phyloP scores from a whole-genome alignment of 1,140 invertebrate species.

The Apocrypta bakeri region DNA sequence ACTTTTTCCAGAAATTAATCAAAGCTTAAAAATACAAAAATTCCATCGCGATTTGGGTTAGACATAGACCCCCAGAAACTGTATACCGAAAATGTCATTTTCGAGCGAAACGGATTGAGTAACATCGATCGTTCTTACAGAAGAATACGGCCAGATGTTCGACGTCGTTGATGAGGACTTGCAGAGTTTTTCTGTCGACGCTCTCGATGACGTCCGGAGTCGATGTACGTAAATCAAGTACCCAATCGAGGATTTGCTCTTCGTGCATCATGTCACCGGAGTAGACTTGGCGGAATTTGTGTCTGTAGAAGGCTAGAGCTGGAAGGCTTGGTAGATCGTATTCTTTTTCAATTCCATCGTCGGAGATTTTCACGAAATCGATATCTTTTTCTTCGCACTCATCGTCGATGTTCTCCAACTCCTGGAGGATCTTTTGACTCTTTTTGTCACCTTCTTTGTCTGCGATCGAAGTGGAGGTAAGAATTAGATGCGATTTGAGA shows the following conservation, averaged over 20 bases:
- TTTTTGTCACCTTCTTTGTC: constrained; percentile 93
- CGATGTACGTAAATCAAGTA: constrained; percentile 88
- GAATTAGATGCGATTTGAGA: no score
- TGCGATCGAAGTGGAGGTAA: constrained; percentile 64
- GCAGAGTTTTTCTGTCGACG: constrained; percentile 91
- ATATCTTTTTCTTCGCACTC: constrained; percentile 94
- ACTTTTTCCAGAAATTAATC: no score
- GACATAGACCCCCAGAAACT: no score
- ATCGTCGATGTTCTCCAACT: constrained; percentile 95
- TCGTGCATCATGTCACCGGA: constrained; percentile 92
- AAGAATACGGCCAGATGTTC: constrained; percentile 95
- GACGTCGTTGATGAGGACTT: constrained; percentile 91
- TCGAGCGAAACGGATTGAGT: background rate
- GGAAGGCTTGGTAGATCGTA: constrained; percentile 90
- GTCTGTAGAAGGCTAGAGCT: constrained; percentile 90
- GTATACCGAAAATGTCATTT: background rate
- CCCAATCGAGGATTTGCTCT: constrained; percentile 92
- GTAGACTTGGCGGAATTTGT: constrained; percentile 93
- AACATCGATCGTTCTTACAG: constrained; percentile 78
- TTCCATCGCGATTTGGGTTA: no score
- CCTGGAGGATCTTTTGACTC: constrained; percentile 90
- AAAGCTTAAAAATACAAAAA: no score
- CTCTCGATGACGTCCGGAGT: constrained; percentile 93
- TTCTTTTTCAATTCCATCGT: constrained; percentile 90
- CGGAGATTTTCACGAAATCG: constrained; percentile 94